Conservation (phyloP, 2,888 invertebrate species). For the Stenchaetothrips biformis region DNA sequence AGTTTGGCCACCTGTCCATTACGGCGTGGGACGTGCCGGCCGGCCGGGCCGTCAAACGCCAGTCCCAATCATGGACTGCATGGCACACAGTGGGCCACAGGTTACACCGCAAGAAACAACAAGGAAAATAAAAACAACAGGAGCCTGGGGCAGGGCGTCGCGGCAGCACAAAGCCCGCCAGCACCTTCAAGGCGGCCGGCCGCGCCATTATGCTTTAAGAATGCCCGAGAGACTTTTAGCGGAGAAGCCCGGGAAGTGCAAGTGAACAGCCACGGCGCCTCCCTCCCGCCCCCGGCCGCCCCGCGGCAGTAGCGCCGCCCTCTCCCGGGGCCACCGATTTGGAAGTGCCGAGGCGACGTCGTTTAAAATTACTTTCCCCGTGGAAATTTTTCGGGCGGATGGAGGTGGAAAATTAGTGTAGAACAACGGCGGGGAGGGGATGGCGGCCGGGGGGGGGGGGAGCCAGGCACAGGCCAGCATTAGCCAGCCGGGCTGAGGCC, state of each 20-base stretch:
- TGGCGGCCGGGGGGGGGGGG: neutral
- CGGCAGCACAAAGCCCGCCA: neutral
- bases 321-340: neutral
- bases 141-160: too few relatives aligned
- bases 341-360: neutral
- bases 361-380: slow-evolving; percentile 21
- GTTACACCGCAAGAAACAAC: too few relatives aligned
- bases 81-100: too few relatives aligned
- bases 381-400: slow-evolving; percentile 13
- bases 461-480: too few relatives aligned
- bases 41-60: neutral
- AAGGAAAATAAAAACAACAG: too few relatives aligned
- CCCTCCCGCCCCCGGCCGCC: neutral
- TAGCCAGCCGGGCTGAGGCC: too few relatives aligned
- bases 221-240: slow-evolving; percentile 19
- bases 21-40: neutral
- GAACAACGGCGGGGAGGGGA: neutral
- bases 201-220: neutral
- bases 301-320: neutral
- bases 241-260: neutral
- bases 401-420: slow-evolving; percentile 19
- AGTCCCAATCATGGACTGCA: neutral
- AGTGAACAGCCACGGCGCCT: neutral
- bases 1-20: neutral
- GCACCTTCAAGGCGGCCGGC: neutral